These are phyloP conservation scores for Benitochromis conjunctus DNA, from an alignment of 2,113 vertebrate species.

Conservation along the genomic window DNA sequence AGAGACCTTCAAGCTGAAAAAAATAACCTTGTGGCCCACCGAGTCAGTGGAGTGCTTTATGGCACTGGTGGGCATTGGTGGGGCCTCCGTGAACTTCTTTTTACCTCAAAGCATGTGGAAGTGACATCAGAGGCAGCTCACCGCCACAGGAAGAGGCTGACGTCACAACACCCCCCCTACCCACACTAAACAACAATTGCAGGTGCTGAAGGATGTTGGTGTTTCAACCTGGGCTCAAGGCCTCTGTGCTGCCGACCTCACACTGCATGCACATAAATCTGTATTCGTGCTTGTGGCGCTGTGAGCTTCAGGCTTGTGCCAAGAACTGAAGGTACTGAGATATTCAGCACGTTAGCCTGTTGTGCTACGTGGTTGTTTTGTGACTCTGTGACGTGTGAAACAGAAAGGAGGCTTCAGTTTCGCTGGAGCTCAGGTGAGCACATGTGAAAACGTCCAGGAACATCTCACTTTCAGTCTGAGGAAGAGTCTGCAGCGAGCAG, in stretches of 20 bases:
- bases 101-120: conserved; percentile 44
- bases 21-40: conserved; percentile 4
- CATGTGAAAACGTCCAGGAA: not conserved
- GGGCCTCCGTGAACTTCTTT: conserved; percentile 47
- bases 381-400: not conserved
- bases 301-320: not conserved
- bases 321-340: conserved; percentile 11
- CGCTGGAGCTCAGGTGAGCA: not conserved
- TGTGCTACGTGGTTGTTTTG: not conserved
- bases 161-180: not conserved
- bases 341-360: not conserved
- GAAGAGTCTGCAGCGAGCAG: conserved; percentile 2
- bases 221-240: conserved; percentile 31
- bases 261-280: not conserved
- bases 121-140: conserved; percentile 49
- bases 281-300: not conserved
- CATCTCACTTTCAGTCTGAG: conserved; percentile 1
- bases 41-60: conserved; percentile 25
- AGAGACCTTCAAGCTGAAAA: conserved; percentile 53
- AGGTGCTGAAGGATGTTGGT: conserved; percentile 52
- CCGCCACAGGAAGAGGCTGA: conserved; percentile 51
- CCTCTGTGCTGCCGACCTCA: conserved; percentile 22
- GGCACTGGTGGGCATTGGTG: conserved; percentile 43
- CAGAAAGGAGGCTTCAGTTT: not conserved
- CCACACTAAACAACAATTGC: conserved; percentile 38